Base-by-base conservation (phyloP, 2,113 vertebrate genomes). In the Riparia riparia region DNA sequence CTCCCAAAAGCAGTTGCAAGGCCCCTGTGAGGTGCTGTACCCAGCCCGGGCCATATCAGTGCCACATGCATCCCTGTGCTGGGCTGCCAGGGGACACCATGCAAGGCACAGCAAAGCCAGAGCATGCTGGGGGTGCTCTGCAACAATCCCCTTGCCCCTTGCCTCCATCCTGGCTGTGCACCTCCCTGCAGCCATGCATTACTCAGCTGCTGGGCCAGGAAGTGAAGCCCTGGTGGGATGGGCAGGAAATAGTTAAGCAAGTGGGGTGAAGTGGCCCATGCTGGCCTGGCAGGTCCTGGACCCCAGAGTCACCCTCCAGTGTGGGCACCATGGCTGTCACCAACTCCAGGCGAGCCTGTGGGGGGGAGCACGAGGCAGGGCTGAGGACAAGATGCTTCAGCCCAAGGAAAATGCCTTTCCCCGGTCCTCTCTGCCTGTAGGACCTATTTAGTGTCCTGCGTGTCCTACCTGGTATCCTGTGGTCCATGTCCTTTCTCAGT, bases 191-290 rank as follows among this genome's bases (percentile, higher is more conserved):
- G 45, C 83, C 3, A 0, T 16, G 9, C 1, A 31, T 94, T 86
- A 91, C 92, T 94, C 93, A 96, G 84, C 70, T 2, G 6, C 61
- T 50, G 3, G 0, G 58, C 70, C 85, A 95, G 92, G 94, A 95
- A 94, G 90, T 95, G 88, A 96, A 96, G 94, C 82, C 39, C 49
- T 2, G 2, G 8, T 1, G n/a, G 95, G 95, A 96, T 85, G 90
- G 95, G 94, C 94, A 96, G 95, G 95, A 97, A 95, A 91, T 69
- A 78, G 74, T 94, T 93, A 84, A 91, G 78, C 90, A 89, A 68
- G 57, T n/a, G 65, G 41, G 8, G 9, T 60, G 81, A 82, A 83
- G 41, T 83, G 93, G 71, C 19, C 63, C 2, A 5, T 0, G 5
- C 86, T 86, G 71, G 72, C 87, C 69, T 32, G 29, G 86, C 91